Percentiles rank a stretch among this genome's conserved stretches.
Conservation (phyloP, 1,140 invertebrate genomes). For the Pemphigus obesinymphae region DNA sequence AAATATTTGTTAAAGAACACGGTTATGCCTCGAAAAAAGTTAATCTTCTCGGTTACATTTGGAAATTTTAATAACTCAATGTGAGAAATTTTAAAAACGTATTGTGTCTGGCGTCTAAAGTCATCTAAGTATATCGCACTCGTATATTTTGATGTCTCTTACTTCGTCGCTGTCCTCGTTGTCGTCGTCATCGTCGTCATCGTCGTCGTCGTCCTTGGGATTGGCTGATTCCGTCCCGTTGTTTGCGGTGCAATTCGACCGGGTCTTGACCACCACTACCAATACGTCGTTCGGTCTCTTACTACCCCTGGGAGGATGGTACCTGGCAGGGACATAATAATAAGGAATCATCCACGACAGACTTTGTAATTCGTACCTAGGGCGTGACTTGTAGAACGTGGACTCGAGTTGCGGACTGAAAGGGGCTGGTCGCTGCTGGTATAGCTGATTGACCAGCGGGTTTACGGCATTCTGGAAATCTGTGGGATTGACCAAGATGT, state of each 20-base stretch:
- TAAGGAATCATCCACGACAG: conserved; percentile 25
- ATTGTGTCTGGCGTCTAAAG: too few relatives aligned
- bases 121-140: too few relatives aligned
- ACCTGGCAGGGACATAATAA: conserved; percentile 18
- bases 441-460: too few relatives aligned
- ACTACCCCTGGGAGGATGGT: background rate
- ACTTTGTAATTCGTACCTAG: conserved; percentile 20
- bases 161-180: background rate
- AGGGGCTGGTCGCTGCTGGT: background rate
- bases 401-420: background rate
- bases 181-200: background rate
- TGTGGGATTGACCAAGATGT: background rate
- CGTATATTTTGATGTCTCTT: background rate
- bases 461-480: background rate
- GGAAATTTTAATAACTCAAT: too few relatives aligned
- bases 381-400: background rate
- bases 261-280: conserved; percentile 13
- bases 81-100: too few relatives aligned
- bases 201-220: background rate
- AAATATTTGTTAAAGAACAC: too few relatives aligned
- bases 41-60: too few relatives aligned
- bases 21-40: too few relatives aligned
- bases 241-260: background rate
- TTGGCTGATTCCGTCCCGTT: background rate
- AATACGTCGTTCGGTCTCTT: background rate